These are phyloP conservation scores for Zygothrica quintamaculata DNA, from an alignment of 2,888 invertebrate species.

Conservation along the genomic window DNA sequence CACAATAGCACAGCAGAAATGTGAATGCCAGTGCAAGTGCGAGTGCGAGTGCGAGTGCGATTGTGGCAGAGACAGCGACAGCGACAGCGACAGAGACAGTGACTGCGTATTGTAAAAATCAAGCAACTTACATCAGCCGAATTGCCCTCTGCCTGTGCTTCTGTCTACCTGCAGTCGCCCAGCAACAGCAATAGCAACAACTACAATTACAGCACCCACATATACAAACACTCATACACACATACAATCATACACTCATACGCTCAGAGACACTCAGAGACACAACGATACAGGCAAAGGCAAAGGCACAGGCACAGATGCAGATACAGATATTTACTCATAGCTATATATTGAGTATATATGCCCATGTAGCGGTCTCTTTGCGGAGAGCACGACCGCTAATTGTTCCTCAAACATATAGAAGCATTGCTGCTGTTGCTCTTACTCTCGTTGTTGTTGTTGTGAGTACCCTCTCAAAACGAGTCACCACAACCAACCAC, in stretches of 20 bases:
- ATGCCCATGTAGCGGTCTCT: slow-evolving; percentile 52
- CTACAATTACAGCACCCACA: slow-evolving; percentile 54
- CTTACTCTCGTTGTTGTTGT: slow-evolving; percentile 15
- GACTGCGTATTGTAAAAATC: slow-evolving; percentile 49
- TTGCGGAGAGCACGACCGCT: slow-evolving; percentile 62
- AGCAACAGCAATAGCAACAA: slow-evolving; percentile 25
- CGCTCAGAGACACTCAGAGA: neutral
- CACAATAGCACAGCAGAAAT: too few relatives aligned
- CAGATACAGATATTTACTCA: neutral
- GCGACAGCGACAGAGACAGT: too few relatives aligned
- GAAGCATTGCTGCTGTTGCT: slow-evolving; percentile 21
- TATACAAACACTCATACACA: slow-evolving; percentile 19
- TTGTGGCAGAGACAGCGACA: slow-evolving; percentile 15
- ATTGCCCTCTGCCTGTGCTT: slow-evolving; percentile 41
- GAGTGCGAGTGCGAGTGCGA: slow-evolving; percentile 3
- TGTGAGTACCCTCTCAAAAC: slow-evolving; percentile 14
- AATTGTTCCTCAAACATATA: slow-evolving; percentile 63
- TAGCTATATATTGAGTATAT: slow-evolving; percentile 39
- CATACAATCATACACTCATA: neutral
- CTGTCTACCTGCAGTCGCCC: slow-evolving; percentile 56
- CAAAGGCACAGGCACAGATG: neutral
- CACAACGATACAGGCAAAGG: neutral
- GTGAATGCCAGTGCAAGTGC: slow-evolving; percentile 3
- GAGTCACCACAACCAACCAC: slow-evolving; percentile 19
- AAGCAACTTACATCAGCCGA: slow-evolving; percentile 73